Base-by-base conservation (phyloP, 2,113 vertebrate genomes). In the Pyxicephalus adspersus region DNA sequence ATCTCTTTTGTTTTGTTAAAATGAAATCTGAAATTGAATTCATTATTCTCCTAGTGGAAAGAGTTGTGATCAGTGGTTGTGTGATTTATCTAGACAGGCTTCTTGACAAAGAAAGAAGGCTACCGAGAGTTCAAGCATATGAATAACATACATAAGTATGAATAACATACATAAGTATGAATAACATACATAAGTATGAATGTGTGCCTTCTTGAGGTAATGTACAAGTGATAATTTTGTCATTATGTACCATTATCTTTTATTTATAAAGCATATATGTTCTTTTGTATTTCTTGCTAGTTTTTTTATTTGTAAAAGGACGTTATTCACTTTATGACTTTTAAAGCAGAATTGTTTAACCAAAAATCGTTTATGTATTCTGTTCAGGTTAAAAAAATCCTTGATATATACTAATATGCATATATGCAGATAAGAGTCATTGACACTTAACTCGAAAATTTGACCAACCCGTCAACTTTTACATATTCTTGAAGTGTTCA, bases 11-110 rank as follows among this genome's bases (percentile, higher is more conserved):
- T 50, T 23, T 50, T 68, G 22, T 50, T 51, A 26, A 70, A 51
- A 4, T 26, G 66, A 70, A 51, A 70, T 70, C 26, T 6, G 23
- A 70, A 52, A 70, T 52, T 70, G 66, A 70, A 52, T 70, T 5
- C 18, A 70, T 70, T 70, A 70, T 70, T 70, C 66, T 38, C 15
- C 25, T 51, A 70, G 66, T 26, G 45, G 65, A 70, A 70, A 51
- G 16, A 7, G 45, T 70, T 70, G 66, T 51, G 45, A 70, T 70
- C 65, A 50, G 5, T 25, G 38, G 25, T 68, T 38, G 13, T 38
- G 23, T 70, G 66, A 70, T 70, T 70, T 70, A 70, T 70, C 22
- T 26, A 52, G 22, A 26, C 66, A 70, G 11, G 22, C 65, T 16
- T 6, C 38, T 51, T 16, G 34, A 50, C 2, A 20, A 45, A 45